These are phyloP conservation scores for Moxostoma hubbsi DNA, from an alignment of 2,797 vertebrate species.

Conservation along the genomic window DNA sequence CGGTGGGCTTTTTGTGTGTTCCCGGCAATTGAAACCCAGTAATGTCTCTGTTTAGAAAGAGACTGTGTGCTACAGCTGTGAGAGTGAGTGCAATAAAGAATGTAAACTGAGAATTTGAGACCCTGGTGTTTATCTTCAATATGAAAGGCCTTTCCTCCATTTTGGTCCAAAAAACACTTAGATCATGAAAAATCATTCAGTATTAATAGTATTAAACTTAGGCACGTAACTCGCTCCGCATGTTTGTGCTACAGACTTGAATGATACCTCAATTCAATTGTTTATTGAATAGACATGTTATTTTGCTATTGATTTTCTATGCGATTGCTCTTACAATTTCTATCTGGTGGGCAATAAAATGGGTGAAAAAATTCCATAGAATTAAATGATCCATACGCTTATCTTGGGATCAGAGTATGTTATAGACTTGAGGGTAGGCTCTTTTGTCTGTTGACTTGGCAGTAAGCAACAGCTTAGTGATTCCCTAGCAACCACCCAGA, in stretches of 20 bases:
- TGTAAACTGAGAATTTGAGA: not conserved
- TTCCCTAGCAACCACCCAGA: not conserved
- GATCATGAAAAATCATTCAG: not conserved
- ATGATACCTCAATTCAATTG: no score
- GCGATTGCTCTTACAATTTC: no score
- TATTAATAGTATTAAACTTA: no score
- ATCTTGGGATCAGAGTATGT: not conserved
- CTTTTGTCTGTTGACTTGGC: not conserved
- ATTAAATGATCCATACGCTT: no score
- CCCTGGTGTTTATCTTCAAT: not conserved
- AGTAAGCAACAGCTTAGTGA: not conserved
- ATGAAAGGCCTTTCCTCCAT: not conserved
- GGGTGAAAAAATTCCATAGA: no score
- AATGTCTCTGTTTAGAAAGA: not conserved
- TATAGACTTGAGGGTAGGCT: not conserved
- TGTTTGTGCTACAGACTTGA: no score
- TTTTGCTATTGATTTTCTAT: no score
- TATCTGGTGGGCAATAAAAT: no score
- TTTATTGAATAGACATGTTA: no score
- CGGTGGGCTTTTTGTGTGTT: not conserved
- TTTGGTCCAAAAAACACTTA: not conserved
- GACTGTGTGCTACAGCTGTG: not conserved
- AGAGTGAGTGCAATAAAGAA: not conserved
- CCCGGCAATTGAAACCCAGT: constrained; percentile 1
- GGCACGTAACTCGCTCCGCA: no score